These are phyloP conservation scores for Melanerpes formicivorus DNA, from an alignment of 2,113 vertebrate species.

Conservation along the genomic window DNA sequence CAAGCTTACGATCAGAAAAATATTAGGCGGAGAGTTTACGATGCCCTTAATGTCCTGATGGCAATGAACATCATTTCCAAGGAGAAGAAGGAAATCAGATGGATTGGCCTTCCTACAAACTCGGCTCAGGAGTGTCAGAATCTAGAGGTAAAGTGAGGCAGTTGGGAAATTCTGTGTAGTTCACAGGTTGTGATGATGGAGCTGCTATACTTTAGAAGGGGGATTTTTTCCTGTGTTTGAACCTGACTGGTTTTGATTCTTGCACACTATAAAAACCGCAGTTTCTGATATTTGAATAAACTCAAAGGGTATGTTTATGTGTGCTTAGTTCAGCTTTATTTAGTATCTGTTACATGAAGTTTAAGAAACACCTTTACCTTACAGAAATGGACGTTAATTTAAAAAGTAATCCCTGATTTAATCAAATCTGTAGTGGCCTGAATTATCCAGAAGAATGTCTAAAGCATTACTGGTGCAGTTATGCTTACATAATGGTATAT, in stretches of 20 bases:
- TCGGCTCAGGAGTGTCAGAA: constrained; percentile 89
- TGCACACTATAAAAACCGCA: neutral
- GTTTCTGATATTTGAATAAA: neutral
- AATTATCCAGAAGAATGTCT: neutral
- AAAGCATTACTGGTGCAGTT: neutral
- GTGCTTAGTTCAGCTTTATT: neutral
- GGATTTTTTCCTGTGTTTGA: neutral
- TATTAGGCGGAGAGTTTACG: constrained; percentile 88
- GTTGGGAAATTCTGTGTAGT: neutral
- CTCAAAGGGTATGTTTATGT: neutral
- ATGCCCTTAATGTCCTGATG: constrained; percentile 90
- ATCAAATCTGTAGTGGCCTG: neutral
- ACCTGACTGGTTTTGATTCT: neutral
- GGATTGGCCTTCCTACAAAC: constrained; percentile 88
- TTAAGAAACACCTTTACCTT: neutral
- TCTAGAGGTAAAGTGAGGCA: constrained; percentile 78
- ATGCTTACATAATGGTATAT: neutral
- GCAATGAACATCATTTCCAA: constrained; percentile 93
- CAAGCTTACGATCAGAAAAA: constrained; percentile 92
- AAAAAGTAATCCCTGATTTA: neutral
- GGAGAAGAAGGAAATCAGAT: constrained; percentile 89
- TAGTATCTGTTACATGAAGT: neutral
- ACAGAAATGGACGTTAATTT: neutral
- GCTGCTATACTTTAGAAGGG: neutral
- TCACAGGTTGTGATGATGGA: neutral